A percentile compares a stretch with the other conserved stretches of the same genome.
Evolutionary conservation across 2,113 vertebrate genomes (phyloP).

Genomic region (Etheostoma cragini): DNA sequence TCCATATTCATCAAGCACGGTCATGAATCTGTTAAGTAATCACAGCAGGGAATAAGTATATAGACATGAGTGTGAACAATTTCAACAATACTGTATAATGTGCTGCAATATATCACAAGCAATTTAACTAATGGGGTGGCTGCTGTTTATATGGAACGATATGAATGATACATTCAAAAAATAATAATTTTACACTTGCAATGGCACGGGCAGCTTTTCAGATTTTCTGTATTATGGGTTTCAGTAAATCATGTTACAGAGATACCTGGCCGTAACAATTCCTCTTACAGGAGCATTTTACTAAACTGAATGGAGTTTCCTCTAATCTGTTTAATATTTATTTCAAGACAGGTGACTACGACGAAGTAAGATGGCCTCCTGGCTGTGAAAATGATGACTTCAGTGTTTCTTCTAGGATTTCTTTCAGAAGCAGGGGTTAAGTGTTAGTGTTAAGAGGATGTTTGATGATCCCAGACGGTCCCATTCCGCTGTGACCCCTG

Average conservation of each 20-base stretch:
- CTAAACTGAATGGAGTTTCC: conserved; percentile 6
- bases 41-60: conserved; percentile 38
- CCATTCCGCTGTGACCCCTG: too few species aligned
- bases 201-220: not conserved
- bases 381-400: conserved; percentile 27
- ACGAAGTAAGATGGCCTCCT: conserved; percentile 12
- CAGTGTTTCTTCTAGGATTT: too few species aligned
- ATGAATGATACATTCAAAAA: not conserved
- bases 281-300: not conserved
- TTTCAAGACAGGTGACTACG: conserved; percentile 15
- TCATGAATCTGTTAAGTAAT: conserved; percentile 71
- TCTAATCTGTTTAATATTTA: conserved; percentile 46
- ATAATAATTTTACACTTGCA: not conserved
- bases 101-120: conserved; percentile 40
- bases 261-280: not conserved
- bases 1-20: conserved; percentile 65
- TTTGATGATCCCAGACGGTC: too few species aligned
- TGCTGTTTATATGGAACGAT: conserved; percentile 14
- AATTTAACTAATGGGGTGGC: conserved; percentile 59
- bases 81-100: conserved; percentile 52
- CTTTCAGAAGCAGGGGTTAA: too few species aligned
- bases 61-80: conserved; percentile 52
- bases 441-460: too few species aligned
- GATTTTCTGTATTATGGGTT: conserved; percentile 10
- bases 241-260: not conserved